These are phyloP conservation scores for Chaetorhynchus papuensis DNA, from an alignment of 2,113 vertebrate genomes.

Conservation along the genomic window DNA sequence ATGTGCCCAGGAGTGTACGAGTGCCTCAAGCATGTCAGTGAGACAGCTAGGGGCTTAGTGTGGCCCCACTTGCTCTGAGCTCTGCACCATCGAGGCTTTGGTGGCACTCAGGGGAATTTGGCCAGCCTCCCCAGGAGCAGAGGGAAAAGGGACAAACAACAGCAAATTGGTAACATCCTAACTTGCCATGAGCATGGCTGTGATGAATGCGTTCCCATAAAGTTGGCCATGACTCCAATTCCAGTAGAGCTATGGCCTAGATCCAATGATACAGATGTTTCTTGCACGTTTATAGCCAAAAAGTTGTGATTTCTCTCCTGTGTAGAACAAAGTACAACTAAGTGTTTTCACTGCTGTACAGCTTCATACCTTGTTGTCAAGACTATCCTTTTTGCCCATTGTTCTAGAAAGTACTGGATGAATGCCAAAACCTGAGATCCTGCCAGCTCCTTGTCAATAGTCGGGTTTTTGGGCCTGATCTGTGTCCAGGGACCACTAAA, in stretches of 20 bases:
- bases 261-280: neutral
- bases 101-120: neutral
- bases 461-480: conserved; percentile 91
- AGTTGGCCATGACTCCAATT: neutral
- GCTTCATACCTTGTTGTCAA: conserved; percentile 59
- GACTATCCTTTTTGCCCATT: conserved; percentile 66
- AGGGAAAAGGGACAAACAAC: neutral
- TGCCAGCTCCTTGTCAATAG: conserved; percentile 91
- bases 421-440: conserved; percentile 91
- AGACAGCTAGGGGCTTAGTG: neutral
- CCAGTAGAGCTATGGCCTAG: neutral
- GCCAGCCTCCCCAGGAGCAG: neutral
- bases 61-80: neutral
- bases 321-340: neutral
- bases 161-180: neutral
- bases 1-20: neutral
- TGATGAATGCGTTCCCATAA: neutral
- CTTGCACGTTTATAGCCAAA: neutral
- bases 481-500: conserved; percentile 90
- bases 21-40: neutral
- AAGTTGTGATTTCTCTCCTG: neutral
- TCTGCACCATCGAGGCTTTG: neutral
- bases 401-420: conserved; percentile 92
- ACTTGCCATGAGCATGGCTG: neutral
- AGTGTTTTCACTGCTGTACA: neutral